Percentiles rank a stretch among this genome's conserved stretches.
These are phyloP conservation scores for Pseudomyrmex dendroicus DNA, from an alignment of 1,140 invertebrate genomes.

Conservation along the genomic window DNA sequence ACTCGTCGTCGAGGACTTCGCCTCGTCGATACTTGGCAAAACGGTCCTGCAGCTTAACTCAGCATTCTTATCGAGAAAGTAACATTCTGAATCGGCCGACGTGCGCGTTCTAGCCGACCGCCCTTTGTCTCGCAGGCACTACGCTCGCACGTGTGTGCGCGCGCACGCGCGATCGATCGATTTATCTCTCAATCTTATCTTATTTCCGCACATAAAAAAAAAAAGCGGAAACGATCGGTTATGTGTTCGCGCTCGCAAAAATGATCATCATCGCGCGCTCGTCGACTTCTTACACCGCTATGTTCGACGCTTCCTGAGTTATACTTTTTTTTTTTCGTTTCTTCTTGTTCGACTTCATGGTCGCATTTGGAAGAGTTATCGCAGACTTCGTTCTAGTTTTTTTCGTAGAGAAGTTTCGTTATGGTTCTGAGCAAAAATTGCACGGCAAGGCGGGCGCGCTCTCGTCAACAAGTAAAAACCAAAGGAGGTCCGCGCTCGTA, in stretches of 20 bases:
- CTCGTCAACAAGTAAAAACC: background rate
- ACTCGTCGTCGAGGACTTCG: background rate
- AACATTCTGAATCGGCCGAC: constrained; percentile 43
- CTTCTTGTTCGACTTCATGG: background rate
- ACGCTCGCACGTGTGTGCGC: constrained; percentile 6
- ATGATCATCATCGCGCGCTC: background rate
- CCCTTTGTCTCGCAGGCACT: background rate
- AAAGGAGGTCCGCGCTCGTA: background rate
- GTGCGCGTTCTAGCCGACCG: constrained; percentile 21
- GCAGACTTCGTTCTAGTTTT: background rate
- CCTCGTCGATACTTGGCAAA: background rate
- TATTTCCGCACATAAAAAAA: background rate
- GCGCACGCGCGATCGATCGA: constrained; percentile 3
- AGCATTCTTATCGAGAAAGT: constrained; percentile 75
- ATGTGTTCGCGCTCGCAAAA: constrained; percentile 1
- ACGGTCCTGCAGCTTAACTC: constrained; percentile 14
- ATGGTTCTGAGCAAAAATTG: constrained; percentile 4
- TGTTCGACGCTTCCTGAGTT: background rate
- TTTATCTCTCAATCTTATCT: constrained; percentile 20
- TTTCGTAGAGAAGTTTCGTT: constrained; percentile 5
- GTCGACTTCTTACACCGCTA: background rate
- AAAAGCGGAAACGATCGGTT: constrained; percentile 21
- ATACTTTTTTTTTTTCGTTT: background rate
- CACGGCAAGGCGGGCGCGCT: background rate
- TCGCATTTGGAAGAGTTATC: constrained; percentile 1